These are phyloP conservation scores for Andrena bicolor DNA, from an alignment of 2,888 invertebrate genomes.

Conservation along the genomic window DNA sequence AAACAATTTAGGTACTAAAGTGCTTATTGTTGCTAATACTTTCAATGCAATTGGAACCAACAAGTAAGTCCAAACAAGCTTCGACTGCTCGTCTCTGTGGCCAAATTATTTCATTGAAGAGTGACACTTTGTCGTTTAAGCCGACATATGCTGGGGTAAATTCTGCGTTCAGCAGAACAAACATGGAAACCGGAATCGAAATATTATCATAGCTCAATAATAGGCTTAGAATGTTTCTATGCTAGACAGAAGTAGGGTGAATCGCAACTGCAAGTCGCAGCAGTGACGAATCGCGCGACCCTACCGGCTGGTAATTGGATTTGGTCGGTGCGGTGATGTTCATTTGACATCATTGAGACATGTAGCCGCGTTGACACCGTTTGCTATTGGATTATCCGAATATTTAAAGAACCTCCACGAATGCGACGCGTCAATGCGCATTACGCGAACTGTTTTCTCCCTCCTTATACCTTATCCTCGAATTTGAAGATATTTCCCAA, in stretches of 20 bases:
- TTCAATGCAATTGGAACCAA: neutral
- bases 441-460: neutral
- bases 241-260: constrained; percentile 58
- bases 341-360: constrained; percentile 83
- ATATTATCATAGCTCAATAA: constrained; percentile 82
- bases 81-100: neutral
- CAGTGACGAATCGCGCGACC: constrained; percentile 70
- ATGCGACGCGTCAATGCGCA: neutral
- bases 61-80: neutral
- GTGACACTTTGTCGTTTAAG: constrained; percentile 52
- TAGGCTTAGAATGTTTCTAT: constrained; percentile 78
- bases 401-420: constrained; percentile 74
- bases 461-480: neutral
- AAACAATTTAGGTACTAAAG: no score
- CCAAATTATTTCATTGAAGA: neutral
- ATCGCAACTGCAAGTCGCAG: constrained; percentile 64
- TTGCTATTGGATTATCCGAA: constrained; percentile 77
- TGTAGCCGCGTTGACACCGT: constrained; percentile 74
- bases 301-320: constrained; percentile 80
- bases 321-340: constrained; percentile 81
- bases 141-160: constrained; percentile 70
- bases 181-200: constrained; percentile 73
- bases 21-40: no score
- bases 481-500: neutral
- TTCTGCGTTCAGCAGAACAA: constrained; percentile 60